A percentile compares a stretch with the other conserved stretches of the same genome.
These are phyloP conservation scores for Gymnoscelis rufifasciata DNA, from an alignment of 2,888 invertebrate genomes.

Conservation along the genomic window DNA sequence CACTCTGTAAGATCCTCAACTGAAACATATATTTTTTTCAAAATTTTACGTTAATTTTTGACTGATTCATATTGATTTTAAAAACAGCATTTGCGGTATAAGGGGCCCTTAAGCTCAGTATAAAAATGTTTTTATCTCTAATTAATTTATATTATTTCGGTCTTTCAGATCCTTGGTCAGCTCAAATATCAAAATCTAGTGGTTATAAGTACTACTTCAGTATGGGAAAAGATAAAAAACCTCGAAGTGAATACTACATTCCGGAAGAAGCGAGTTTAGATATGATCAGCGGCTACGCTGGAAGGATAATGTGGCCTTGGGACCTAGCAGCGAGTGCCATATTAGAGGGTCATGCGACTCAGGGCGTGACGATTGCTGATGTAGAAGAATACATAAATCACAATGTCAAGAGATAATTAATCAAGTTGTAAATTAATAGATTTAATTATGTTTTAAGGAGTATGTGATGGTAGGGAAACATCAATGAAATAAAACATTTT, in stretches of 20 bases:
- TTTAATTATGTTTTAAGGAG: not conserved
- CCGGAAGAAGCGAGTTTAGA: conserved; percentile 54
- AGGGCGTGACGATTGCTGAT: conserved; percentile 45
- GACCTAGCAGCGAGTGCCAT: conserved; percentile 53
- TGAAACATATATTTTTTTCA: too few relatives aligned
- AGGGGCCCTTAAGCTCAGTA: too few relatives aligned
- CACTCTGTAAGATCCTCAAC: too few relatives aligned
- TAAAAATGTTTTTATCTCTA: too few relatives aligned
- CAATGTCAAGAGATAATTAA: conserved; percentile 28
- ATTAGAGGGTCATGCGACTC: conserved; percentile 45
- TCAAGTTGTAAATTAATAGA: not conserved
- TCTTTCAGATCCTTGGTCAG: conserved; percentile 68
- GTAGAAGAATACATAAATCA: conserved; percentile 52
- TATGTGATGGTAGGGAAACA: too few relatives aligned
- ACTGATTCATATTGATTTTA: too few relatives aligned
- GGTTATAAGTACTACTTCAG: conserved; percentile 60
- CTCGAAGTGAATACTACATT: conserved; percentile 54
- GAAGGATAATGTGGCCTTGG: conserved; percentile 65
- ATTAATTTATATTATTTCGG: too few relatives aligned
- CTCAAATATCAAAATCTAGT: conserved; percentile 60
- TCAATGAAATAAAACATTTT: too few relatives aligned
- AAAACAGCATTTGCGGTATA: too few relatives aligned
- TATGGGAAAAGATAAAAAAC: conserved; percentile 47
- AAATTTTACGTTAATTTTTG: too few relatives aligned
- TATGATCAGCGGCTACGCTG: conserved; percentile 47